Evolutionary conservation across 2,888 invertebrate genomes (phyloP), one percentile per base, ranked within the genome.

Genomic region (Byasa hedistus): DNA sequence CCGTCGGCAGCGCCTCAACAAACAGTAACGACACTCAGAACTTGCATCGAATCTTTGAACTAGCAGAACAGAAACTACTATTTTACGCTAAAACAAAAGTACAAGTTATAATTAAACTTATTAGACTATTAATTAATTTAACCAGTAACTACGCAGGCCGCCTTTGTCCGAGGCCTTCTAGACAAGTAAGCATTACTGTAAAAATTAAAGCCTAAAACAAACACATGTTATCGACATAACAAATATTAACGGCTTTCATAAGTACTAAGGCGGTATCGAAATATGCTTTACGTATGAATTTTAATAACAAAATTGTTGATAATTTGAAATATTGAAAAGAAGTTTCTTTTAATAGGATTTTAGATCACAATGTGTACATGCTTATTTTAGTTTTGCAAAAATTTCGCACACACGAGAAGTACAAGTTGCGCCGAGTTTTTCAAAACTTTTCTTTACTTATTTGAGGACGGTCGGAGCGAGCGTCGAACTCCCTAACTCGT

Each of bases 401-500:
- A 66, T 77, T 81, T 80, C 83, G 78, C 80, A 86, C 84, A 86
- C 81, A 85, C 82, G 84, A 83, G 83, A 79, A 58, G 85, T 81
- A 85, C 82, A 83, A 89, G 86, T 87, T 88, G 80, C 79, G 78
- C 76, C 76, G 80, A 88, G 85, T 89, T 91, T 88, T 86, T 81
- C 74, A 74, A 85, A 91, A 89, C 80, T 89, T 91, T 87, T 84
- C 86, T 86, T 86, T 87, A 87, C 84, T 89, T 89, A 89, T 89
- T 89, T 88, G 89, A 89, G 87, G 89, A 89, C 89, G 88, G 88
- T 87, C 88, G 89, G 80, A 81, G 87, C 85, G 88, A 88, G 87
- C 88, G 86, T 82, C 87, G 86, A 90, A 89, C 88, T 89, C 87
- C 77, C 86, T 89, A 91, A 91, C 90, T 91, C 85, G 84, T 83